phyloP scores from a whole-genome alignment of 2,113 vertebrate genomes.

The Hepsetus odoe region DNA sequence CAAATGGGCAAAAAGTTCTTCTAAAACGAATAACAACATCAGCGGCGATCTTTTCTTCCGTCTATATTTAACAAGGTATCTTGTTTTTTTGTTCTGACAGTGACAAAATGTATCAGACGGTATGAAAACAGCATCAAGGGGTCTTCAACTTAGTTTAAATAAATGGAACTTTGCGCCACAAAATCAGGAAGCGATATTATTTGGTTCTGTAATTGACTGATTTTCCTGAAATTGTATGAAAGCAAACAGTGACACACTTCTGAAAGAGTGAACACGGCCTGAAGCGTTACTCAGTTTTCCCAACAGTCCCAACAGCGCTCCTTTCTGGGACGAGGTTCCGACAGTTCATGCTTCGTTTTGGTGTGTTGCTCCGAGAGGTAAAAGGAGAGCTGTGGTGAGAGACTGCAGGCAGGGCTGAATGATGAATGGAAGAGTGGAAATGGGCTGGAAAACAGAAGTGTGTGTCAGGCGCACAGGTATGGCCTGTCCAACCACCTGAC shows the following conservation, averaged over 20 bases:
- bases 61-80: too few relatives aligned
- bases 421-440: constrained; percentile 54
- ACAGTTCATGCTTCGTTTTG: constrained; percentile 45
- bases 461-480: constrained; percentile 15
- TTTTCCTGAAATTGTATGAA: too few relatives aligned
- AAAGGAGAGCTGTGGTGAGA: constrained; percentile 39
- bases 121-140: too few relatives aligned
- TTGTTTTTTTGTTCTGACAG: too few relatives aligned
- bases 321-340: neutral
- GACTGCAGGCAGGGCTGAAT: constrained; percentile 36
- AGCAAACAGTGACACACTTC: neutral
- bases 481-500: neutral
- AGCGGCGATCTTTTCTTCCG: too few relatives aligned
- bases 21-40: too few relatives aligned
- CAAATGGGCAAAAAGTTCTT: too few relatives aligned
- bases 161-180: neutral
- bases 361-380: constrained; percentile 50
- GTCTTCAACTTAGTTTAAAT: constrained; percentile 16
- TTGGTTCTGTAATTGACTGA: too few relatives aligned
- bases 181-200: neutral
- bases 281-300: neutral
- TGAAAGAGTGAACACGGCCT: neutral
- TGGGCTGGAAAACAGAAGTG: constrained; percentile 57
- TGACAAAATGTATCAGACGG: too few relatives aligned
- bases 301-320: constrained; percentile 34